Evolutionary conservation across 2,888 invertebrate genomes (phyloP).

Genomic region (Ellobium chinense): DNA sequence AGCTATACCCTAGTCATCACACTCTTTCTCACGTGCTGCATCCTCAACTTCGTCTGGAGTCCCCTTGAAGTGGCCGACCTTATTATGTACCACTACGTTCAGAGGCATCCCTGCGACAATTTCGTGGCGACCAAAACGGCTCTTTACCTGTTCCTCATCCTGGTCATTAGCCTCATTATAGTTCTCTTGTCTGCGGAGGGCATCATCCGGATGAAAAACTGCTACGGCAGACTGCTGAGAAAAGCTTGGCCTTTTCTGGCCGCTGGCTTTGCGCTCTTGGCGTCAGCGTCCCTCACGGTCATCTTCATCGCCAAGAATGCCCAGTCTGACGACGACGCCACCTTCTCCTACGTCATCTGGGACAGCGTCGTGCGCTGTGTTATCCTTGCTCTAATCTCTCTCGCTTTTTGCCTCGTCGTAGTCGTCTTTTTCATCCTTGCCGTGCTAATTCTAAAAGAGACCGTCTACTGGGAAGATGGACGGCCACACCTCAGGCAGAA

Average conservation of each 20-base stretch:
- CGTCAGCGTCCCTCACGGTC: not conserved
- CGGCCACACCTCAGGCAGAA: constrained; percentile 36
- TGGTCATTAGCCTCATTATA: constrained; percentile 36
- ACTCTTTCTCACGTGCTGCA: constrained; percentile 60
- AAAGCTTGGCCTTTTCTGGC: constrained; percentile 47
- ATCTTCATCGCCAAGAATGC: not conserved
- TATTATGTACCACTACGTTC: constrained; percentile 50
- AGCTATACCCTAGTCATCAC: constrained; percentile 63
- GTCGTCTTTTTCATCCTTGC: constrained; percentile 29
- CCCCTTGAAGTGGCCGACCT: constrained; percentile 68
- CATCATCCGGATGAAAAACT: constrained; percentile 42
- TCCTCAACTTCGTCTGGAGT: constrained; percentile 67
- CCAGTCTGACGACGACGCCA: not conserved
- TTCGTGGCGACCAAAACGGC: constrained; percentile 61
- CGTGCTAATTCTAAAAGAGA: not conserved
- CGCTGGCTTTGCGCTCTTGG: constrained; percentile 8
- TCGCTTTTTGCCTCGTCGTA: constrained; percentile 29
- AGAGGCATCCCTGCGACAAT: constrained; percentile 48
- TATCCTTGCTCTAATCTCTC: constrained; percentile 3
- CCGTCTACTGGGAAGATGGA: constrained; percentile 39
- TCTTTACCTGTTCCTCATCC: constrained; percentile 61
- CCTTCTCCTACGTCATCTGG: not conserved
- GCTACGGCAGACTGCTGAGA: constrained; percentile 31
- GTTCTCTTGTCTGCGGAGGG: constrained; percentile 29
- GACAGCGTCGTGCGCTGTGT: not conserved